Conservation (phyloP, 2,888 invertebrate genomes). For the Diaperis boleti region DNA sequence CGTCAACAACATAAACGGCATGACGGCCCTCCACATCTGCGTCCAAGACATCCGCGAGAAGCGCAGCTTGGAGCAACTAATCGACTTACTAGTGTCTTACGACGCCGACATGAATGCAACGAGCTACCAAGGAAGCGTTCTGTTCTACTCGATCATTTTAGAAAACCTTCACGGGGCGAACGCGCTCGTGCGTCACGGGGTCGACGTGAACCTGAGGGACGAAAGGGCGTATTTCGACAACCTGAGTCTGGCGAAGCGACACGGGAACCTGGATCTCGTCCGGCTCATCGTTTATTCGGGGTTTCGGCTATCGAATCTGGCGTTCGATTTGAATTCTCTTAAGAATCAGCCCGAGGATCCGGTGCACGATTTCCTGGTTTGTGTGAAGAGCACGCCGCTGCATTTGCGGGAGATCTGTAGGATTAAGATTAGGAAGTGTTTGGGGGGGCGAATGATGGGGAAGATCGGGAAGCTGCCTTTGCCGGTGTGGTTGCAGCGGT, state of each 20-base stretch:
- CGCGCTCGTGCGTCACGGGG: slow-evolving; percentile 73
- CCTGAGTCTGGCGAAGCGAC: slow-evolving; percentile 69
- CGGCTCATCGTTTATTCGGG: slow-evolving; percentile 66
- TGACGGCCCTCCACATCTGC: slow-evolving; percentile 72
- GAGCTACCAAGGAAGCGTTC: slow-evolving; percentile 63
- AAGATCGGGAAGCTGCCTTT: slow-evolving; percentile 69
- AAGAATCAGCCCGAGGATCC: slow-evolving; percentile 57
- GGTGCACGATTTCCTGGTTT: slow-evolving; percentile 60
- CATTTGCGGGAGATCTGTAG: slow-evolving; percentile 71
- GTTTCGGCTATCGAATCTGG: slow-evolving; percentile 60
- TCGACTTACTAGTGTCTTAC: slow-evolving; percentile 63
- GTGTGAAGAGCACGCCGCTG: slow-evolving; percentile 66
- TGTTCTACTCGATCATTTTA: slow-evolving; percentile 65
- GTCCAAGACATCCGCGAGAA: slow-evolving; percentile 70
- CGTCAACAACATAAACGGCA: slow-evolving; percentile 62
- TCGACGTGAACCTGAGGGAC: slow-evolving; percentile 73
- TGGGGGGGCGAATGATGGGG: slow-evolving; percentile 60
- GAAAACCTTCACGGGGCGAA: slow-evolving; percentile 68
- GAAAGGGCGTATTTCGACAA: slow-evolving; percentile 71
- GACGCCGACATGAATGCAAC: slow-evolving; percentile 61
- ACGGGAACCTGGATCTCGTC: slow-evolving; percentile 62
- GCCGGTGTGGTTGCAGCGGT: slow-evolving; percentile 70
- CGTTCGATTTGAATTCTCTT: slow-evolving; percentile 61
- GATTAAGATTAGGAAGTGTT: slow-evolving; percentile 68
- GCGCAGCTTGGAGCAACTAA: slow-evolving; percentile 69